These are phyloP conservation scores for Halcyon badia DNA, from an alignment of 2,797 vertebrate species.

Conservation along the genomic window DNA sequence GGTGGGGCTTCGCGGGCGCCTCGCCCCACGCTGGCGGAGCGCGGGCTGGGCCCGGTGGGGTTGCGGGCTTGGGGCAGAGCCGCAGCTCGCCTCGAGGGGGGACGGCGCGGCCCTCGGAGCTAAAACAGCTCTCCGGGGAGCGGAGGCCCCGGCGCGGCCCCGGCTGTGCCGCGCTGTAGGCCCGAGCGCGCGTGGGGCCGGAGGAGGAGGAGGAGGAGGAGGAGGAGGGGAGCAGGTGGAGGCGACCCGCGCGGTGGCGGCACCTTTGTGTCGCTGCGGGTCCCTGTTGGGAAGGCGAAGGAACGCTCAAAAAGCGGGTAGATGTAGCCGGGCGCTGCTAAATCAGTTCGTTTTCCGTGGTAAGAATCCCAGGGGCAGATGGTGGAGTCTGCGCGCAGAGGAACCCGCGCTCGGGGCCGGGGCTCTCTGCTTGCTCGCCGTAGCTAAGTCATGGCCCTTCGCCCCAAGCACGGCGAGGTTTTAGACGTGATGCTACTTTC, in stretches of 20 bases:
- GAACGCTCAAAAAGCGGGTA: accelerated
- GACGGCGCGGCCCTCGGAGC: neutral
- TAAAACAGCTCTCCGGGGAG: neutral
- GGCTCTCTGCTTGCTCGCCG: accelerated
- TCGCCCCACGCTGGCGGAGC: neutral
- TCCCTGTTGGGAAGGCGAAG: accelerated
- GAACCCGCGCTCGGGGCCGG: too few species aligned
- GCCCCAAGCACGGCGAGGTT: neutral
- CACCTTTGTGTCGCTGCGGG: too few species aligned
- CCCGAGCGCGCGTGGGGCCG: neutral
- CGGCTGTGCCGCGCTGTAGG: neutral
- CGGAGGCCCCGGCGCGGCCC: too few species aligned
- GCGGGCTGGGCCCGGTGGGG: too few species aligned
- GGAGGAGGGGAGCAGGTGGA: neutral
- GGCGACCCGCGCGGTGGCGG: too few species aligned
- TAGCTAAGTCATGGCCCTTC: too few species aligned
- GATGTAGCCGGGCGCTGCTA: accelerated
- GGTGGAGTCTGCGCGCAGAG: accelerated
- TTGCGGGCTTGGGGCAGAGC: neutral
- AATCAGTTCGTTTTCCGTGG: accelerated
- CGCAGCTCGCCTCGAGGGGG: too few species aligned
- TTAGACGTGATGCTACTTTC: accelerated
- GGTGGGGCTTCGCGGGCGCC: too few species aligned
- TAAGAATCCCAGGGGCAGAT: accelerated
- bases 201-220: neutral